These are phyloP conservation scores for Myzus persicae DNA, from an alignment of 1,140 invertebrate genomes.

Conservation along the genomic window DNA sequence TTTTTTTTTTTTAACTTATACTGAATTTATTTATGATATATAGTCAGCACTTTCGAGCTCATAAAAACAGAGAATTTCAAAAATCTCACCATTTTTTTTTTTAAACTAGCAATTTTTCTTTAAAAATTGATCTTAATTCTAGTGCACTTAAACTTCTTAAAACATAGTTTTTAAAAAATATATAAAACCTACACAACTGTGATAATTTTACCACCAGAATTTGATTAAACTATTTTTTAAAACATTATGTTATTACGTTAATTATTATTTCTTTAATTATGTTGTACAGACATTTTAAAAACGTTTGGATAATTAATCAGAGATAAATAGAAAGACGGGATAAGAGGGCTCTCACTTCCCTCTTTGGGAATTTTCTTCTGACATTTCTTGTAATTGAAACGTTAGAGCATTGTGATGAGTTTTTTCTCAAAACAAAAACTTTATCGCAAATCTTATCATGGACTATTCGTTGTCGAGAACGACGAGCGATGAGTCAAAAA, in stretches of 20 bases:
- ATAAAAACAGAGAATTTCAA: no score
- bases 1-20: no score
- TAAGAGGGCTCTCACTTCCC: not conserved
- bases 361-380: not conserved
- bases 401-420: not conserved
- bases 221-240: not conserved
- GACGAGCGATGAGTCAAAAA: not conserved
- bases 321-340: not conserved
- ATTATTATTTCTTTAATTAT: not conserved
- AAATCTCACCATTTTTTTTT: no score
- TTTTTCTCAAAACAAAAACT: not conserved
- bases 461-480: not conserved
- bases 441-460: not conserved
- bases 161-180: no score
- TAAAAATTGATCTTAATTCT: no score
- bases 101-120: no score
- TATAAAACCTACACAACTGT: not conserved
- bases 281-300: not conserved
- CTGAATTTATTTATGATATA: no score
- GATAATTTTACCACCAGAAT: not conserved
- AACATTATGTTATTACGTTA: not conserved
- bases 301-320: not conserved
- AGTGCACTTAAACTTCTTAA: no score
- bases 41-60: no score
- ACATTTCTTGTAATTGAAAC: not conserved